Conservation (phyloP, 2,113 vertebrate genomes). For the Peucedramus taeniatus region DNA sequence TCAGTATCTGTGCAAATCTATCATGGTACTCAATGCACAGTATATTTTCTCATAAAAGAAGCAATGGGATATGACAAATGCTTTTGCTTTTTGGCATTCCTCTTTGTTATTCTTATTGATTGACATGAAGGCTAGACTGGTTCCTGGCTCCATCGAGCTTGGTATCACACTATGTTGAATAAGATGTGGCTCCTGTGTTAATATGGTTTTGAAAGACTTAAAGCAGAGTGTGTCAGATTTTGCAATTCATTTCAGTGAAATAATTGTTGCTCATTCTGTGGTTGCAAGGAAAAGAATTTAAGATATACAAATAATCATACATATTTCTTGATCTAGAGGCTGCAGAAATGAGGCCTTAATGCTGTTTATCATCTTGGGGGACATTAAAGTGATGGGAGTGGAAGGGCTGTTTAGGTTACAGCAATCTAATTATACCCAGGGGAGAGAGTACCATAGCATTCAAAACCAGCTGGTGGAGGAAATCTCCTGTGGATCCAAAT, state of each 20-base stretch:
- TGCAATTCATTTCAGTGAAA: background rate
- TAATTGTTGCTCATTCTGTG: background rate
- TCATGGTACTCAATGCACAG: background rate
- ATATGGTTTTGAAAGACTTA: conserved; percentile 9
- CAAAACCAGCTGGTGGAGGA: conserved; percentile 29
- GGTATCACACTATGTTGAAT: background rate
- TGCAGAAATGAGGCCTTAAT: conserved; percentile 12
- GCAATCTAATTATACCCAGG: conserved; percentile 33
- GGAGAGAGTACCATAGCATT: conserved; percentile 35
- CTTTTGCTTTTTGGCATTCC: background rate
- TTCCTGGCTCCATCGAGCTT: background rate
- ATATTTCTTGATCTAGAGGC: background rate
- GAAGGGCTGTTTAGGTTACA: conserved; percentile 55
- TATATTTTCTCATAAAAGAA: background rate
- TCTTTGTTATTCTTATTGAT: background rate
- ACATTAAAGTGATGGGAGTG: conserved; percentile 50
- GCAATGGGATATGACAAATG: background rate
- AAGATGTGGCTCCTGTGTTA: background rate
- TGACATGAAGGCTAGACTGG: background rate
- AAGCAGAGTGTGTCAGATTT: background rate
- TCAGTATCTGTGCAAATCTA: background rate
- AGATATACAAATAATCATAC: background rate
- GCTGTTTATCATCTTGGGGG: conserved; percentile 61
- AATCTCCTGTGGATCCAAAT: conserved; percentile 8
- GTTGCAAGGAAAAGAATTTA: conserved; percentile 20